Evolutionary conservation across 2,797 vertebrate genomes (phyloP).

Genomic region (Spatula versicolor): DNA sequence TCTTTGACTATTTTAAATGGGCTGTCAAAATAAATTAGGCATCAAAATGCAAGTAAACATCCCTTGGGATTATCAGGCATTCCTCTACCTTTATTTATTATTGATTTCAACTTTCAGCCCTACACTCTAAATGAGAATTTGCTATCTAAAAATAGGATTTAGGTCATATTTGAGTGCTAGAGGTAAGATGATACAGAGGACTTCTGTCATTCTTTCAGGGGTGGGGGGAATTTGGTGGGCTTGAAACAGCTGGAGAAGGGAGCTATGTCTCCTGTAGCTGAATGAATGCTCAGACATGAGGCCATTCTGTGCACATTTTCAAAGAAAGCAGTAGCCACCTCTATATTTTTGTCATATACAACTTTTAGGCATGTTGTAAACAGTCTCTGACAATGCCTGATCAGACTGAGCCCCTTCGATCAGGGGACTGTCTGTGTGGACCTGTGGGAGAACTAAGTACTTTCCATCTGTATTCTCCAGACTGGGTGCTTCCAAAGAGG

Average conservation of each 20-base stretch:
- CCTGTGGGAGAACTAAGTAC: not conserved
- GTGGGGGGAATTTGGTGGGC: not conserved
- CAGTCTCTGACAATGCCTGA: not conserved
- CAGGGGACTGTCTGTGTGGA: not conserved
- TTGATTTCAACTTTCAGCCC: not conserved
- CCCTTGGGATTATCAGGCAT: not conserved
- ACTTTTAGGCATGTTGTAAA: not conserved
- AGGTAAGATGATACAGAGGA: not conserved
- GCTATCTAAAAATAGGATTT: not conserved
- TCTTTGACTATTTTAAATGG: not conserved
- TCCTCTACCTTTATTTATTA: not conserved
- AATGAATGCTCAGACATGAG: not conserved
- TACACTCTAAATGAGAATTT: not conserved
- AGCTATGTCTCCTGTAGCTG: not conserved
- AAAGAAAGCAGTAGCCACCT: not conserved
- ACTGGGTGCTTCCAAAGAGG: not conserved
- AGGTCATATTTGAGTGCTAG: not conserved
- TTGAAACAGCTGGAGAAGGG: not conserved
- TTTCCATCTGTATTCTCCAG: not conserved
- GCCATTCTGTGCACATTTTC: not conserved
- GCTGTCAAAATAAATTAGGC: not conserved
- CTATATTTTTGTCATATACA: not conserved
- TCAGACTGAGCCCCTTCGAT: not conserved
- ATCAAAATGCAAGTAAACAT: not conserved
- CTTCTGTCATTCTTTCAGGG: not conserved